Evolutionary conservation across 2,797 vertebrate genomes (phyloP), one percentile per base, ranked within the genome.

Genomic region (Luscinia megarhynchos): DNA sequence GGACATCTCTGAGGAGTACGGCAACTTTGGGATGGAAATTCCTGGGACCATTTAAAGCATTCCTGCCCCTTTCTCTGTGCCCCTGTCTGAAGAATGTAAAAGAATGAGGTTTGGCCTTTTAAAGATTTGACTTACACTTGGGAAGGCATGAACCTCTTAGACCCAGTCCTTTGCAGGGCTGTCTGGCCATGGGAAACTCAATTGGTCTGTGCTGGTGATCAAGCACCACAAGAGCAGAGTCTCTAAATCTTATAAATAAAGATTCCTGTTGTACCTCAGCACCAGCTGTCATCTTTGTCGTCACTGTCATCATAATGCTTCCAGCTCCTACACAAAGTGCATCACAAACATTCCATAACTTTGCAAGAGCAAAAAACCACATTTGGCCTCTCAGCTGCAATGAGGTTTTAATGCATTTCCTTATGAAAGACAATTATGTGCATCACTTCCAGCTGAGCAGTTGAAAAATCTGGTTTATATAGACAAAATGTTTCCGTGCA

Each of bases 391-490:
- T 90, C 61, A 54, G 63, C 61, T 67, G 72, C 26, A 5, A 70
- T 32, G 59, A 90, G 59, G 45, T n/a, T 87, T 90, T 95, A 63
- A 84, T 77, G 50, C n/a, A 74, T 79, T 87, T 84, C 82, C 73
- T 93, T 76, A 67, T 23, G 38, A 69, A 86, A 73, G 89, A 94
- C 67, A 95, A 90, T 88, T 73, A 74, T 4, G 6, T 70, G 69
- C 83, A 94, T 85, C 58, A 15, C 53, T 94, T 94, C 87, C 83
- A 95, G 74, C 41, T 2, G 2, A 93, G 76, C 51, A 92, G 55
- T 29, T 59, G 66, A 96, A 90, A 88, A 92, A 79, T 67, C 48
- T 82, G 55, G 26, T 91, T 95, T 85, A 41, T 69, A 75, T 19
- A 80, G 29, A 69, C 36, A 86, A 41, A 90, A 79, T 26, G 6